Conservation (phyloP, 2,888 invertebrate species). For the Lithosia quadra region DNA sequence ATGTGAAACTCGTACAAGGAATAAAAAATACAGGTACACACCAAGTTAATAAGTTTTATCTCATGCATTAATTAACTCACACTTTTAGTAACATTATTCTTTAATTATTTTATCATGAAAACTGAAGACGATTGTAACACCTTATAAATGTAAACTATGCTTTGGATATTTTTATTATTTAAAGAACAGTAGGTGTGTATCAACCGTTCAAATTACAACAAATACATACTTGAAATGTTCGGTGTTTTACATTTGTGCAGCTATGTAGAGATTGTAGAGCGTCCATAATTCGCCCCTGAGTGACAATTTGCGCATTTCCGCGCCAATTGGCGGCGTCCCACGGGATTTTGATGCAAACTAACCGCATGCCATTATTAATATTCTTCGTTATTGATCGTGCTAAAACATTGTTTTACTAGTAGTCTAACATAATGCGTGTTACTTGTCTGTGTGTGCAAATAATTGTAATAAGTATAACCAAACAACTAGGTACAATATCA, state of each 20-base stretch:
- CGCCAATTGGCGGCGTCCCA: constrained; percentile 71
- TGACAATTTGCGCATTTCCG: constrained; percentile 77
- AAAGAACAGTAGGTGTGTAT: neutral
- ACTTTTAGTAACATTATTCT: constrained; percentile 7
- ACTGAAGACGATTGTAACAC: neutral
- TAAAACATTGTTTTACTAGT: constrained; percentile 47
- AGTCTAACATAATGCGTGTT: constrained; percentile 47
- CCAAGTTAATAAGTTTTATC: neutral
- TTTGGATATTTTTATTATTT: neutral
- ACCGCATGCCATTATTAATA: constrained; percentile 87
- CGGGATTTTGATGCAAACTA: constrained; percentile 86
- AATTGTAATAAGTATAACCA: constrained; percentile 35
- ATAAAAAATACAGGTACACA: neutral
- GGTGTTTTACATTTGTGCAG: constrained; percentile 59
- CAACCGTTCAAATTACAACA: constrained; percentile 13
- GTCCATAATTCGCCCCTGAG: constrained; percentile 68
- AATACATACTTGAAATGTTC: constrained; percentile 34
- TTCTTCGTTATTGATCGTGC: constrained; percentile 39
- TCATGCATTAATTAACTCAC: constrained; percentile 4
- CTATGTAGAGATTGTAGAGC: constrained; percentile 50
- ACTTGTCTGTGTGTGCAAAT: constrained; percentile 48
- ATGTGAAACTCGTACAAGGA: neutral
- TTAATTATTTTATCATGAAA: neutral
- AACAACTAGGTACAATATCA: constrained; percentile 28
- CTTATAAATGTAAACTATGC: constrained; percentile 5